These are phyloP conservation scores for Willowsia nigromaculata DNA, from an alignment of 2,888 invertebrate genomes.

Conservation along the genomic window DNA sequence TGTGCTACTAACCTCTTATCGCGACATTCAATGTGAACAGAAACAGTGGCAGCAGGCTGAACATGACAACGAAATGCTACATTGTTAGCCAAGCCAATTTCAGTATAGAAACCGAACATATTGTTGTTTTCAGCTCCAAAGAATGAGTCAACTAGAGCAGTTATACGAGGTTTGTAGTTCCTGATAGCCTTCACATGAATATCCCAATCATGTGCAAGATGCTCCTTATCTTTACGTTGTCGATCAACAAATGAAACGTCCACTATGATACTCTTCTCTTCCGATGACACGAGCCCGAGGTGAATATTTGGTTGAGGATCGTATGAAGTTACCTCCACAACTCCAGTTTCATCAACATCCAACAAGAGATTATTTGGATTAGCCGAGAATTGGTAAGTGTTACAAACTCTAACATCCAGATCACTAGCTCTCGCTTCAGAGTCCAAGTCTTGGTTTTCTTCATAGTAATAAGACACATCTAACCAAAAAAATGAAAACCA, in stretches of 20 bases:
- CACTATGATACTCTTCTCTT: conserved; percentile 48
- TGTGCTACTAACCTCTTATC: conserved; percentile 60
- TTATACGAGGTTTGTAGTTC: neutral
- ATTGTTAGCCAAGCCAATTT: conserved; percentile 27
- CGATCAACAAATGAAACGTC: neutral
- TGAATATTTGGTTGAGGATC: conserved; percentile 39
- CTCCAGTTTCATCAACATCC: conserved; percentile 40
- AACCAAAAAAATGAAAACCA: too few relatives aligned
- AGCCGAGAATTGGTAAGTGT: neutral
- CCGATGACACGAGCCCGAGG: conserved; percentile 46
- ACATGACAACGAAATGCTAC: conserved; percentile 68
- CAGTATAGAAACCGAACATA: conserved; percentile 51
- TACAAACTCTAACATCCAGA: neutral
- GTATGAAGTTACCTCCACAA: conserved; percentile 23
- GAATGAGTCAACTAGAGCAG: conserved; percentile 57
- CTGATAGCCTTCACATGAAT: conserved; percentile 38
- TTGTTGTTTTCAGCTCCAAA: conserved; percentile 67
- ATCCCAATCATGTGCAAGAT: conserved; percentile 41
- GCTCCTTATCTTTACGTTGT: neutral
- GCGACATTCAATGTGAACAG: conserved; percentile 62
- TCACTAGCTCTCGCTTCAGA: neutral
- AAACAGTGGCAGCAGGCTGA: conserved; percentile 61
- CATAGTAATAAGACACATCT: conserved; percentile 10
- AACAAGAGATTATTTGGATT: neutral
- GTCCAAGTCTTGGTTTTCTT: conserved; percentile 19